Evolutionary conservation across 2,888 invertebrate genomes (phyloP).

Genomic region (Epiblema foenella): DNA sequence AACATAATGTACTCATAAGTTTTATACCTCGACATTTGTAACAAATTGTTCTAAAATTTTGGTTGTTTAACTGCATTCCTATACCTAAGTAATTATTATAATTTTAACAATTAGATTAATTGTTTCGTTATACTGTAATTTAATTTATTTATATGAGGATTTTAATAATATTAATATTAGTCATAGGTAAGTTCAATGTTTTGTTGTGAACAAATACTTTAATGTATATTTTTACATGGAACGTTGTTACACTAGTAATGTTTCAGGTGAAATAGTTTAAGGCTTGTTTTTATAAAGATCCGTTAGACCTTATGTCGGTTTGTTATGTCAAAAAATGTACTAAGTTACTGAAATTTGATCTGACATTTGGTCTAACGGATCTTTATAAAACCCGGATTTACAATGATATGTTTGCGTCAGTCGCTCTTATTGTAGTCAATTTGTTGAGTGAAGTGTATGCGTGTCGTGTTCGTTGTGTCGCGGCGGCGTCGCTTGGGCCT

Average conservation of each 20-base stretch:
- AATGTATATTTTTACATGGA: constrained; percentile 31
- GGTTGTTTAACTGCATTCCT: constrained; percentile 43
- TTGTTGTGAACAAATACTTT: constrained; percentile 40
- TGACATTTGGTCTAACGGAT: no score
- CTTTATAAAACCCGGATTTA: no score
- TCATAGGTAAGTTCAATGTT: constrained; percentile 29
- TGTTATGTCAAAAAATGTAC: no score
- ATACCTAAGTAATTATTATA: constrained; percentile 15
- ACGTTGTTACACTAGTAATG: constrained; percentile 19
- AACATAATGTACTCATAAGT: constrained; percentile 4
- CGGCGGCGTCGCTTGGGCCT: constrained; percentile 18
- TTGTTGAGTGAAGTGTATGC: constrained; percentile 34
- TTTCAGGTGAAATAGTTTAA: constrained; percentile 5
- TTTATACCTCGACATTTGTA: constrained; percentile 26
- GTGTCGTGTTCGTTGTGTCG: constrained; percentile 24
- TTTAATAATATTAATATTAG: constrained; percentile 36
- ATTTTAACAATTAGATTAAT: constrained; percentile 33
- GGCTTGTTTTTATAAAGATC: no score
- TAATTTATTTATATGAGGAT: constrained; percentile 44
- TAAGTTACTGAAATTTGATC: no score
- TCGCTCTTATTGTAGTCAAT: constrained; percentile 35
- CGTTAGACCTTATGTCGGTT: no score
- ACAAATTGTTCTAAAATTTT: constrained; percentile 20
- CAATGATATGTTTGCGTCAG: constrained; percentile 13
- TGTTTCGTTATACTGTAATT: constrained; percentile 41